Base-by-base conservation (phyloP, 2,888 invertebrate species). In the Leucozona laternaria region DNA sequence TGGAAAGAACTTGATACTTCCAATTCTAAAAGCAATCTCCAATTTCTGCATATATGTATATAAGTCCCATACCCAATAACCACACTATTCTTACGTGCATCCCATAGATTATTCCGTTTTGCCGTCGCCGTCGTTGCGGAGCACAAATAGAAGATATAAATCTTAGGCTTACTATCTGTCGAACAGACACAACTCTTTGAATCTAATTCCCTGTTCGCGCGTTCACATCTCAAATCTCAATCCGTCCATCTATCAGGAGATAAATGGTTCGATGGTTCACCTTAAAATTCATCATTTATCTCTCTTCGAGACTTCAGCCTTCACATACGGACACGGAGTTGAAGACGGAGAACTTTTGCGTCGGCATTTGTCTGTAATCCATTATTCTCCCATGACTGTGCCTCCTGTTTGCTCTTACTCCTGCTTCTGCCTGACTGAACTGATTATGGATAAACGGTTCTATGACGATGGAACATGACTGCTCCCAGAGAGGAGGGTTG, bases 281-380 rank as follows among this genome's bases (percentile, higher is more conserved):
- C 86, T 82, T 82, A 86, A 86, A 86, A 82, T 82, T 86, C 86
- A 82, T 86, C 86, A 86, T 86, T 86, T 86, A 86, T 86, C 86
- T 86, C 78, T 48, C 28, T 58, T 60, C 70, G n/a, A 60, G 60
- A 60, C 22, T 60, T 43, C 53, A 66, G 66, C 20, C 20, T 22
- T 66, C 48, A 48, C 4, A 68, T 70, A 48, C 11, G n/a, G 7
- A 2, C n/a, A 2, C 15, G 43, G n/a, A 25, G 8, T 28, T 8
- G 25, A 10, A 25, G n/a, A 73, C 40, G 81, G 48, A 78, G 68
- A 78, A 62, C 64, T 79, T 81, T 78, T 82, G 40, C 73, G 71
- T 86, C 78, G 82, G 82, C 86, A 86, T 86, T 86, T 86, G 86
- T 86, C 81, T 81, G 82, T 77, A 73, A 86, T 86, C 86, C 86